These are phyloP conservation scores for Masticophis lateralis DNA, from an alignment of 2,797 vertebrate species.

Conservation along the genomic window DNA sequence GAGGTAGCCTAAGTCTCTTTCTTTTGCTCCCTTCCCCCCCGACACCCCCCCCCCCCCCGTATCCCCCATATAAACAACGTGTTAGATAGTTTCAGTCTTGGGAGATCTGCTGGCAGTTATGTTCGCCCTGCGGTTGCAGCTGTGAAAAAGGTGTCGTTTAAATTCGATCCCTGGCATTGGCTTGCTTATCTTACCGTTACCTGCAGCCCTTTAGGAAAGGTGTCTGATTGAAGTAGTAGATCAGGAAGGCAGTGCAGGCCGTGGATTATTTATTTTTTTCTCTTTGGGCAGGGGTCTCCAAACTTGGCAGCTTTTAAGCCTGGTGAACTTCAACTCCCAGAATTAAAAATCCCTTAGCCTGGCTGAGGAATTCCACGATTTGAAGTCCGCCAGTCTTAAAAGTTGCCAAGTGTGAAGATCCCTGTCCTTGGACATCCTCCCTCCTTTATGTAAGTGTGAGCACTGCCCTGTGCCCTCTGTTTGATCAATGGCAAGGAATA, in stretches of 20 bases:
- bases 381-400: neutral
- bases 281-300: neutral
- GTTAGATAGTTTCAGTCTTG: neutral
- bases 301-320: neutral
- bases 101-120: neutral
- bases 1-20: constrained; percentile 71
- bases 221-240: neutral
- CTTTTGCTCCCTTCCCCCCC: rapidly evolving
- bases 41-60: rapidly evolving
- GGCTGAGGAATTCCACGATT: neutral
- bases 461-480: neutral
- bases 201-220: neutral
- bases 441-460: neutral
- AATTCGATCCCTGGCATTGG: neutral
- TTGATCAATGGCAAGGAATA: neutral
- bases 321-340: neutral
- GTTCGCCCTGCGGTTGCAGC: neutral
- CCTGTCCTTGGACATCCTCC: neutral
- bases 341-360: neutral
- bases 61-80: neutral
- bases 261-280: neutral
- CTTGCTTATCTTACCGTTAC: neutral
- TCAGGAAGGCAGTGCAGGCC: neutral
- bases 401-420: neutral
- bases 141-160: neutral